Evolutionary conservation across 1,140 invertebrate species (phyloP), one percentile per base, ranked within the genome.

Genomic region (Acromyrmex heyeri): DNA sequence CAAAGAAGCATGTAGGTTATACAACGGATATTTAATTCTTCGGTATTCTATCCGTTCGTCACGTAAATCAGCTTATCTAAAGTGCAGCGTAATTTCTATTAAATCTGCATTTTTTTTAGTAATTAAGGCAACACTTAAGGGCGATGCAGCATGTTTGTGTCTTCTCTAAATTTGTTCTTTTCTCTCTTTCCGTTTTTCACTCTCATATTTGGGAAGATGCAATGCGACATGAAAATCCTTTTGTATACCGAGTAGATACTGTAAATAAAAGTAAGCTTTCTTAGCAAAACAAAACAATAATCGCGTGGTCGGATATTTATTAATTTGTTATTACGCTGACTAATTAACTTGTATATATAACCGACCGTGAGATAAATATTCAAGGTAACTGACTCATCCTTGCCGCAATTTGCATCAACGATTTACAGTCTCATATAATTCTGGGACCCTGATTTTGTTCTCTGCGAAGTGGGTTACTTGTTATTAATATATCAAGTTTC

Each of bases 1-100:
- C 69, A 55, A 75, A 53, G 69, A 75, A 16, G n/a, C 79, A 83
- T 83, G 38, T 83, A 34, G 79, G 79, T 83, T 83, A 73, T 55
- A 83, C 79, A 83, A 83, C 79, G 69, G 79, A 83, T 83, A 83
- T 83, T 83, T 61, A 72, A 83, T 83, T 82, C 24, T 55, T 38
- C 64, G 24, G 18, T 38, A 53, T 73, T 83, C 7, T 24, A 73
- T 82, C 53, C 65, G 59, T 48, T 65, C 76, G 53, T 72, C 79
- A 73, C 53, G 79, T 72, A 81, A 70, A 27, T 27, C 34, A 38
- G 38, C 14, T 27, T 65, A 48, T 61, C 69, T 73, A 59, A 83
- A 30, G 7, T 24, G 38, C 24, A 61, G 73, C n/a, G 12, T 30
- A 81, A 14, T 73, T 73, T 27, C 44, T 18, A 61, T 27, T 55